Percentiles rank a stretch among this genome's conserved stretches.
phyloP scores from a whole-genome alignment of 2,797 vertebrate genomes.

The Neosilurus hyrtlii region DNA sequence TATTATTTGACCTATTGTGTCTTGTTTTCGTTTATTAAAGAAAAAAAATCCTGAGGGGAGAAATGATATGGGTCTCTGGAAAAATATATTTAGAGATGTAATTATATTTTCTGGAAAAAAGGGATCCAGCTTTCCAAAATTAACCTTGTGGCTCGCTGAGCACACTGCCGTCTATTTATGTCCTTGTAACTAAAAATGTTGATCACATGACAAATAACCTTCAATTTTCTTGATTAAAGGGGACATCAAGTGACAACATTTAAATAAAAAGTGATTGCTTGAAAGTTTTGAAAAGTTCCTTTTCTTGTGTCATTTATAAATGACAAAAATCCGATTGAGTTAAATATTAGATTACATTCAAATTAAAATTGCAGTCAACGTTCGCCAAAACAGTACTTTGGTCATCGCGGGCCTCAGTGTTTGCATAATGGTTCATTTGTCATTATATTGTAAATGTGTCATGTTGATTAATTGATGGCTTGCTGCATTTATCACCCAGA shows the following conservation, averaged over 20 bases:
- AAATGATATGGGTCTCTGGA: not conserved
- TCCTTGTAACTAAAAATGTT: conserved; percentile 19
- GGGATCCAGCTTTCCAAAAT: not conserved
- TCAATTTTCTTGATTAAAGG: conserved; percentile 28
- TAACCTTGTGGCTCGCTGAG: not conserved
- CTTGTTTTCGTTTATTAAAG: not conserved
- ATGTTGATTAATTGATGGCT: conserved; percentile 51
- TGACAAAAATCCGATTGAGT: conserved; percentile 9
- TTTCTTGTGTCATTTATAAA: not conserved
- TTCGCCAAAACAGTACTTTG: conserved; percentile 20
- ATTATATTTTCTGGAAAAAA: conserved; percentile 19
- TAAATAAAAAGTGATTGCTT: conserved; percentile 7
- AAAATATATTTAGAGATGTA: conserved; percentile 2
- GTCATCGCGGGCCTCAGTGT: conserved; percentile 9
- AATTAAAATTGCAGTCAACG: conserved; percentile 3
- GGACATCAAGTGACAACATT: conserved; percentile 19
- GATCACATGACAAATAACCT: conserved; percentile 26
- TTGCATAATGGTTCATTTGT: conserved; percentile 50
- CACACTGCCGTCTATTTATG: not conserved
- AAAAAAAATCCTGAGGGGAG: not conserved
- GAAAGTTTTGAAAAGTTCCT: not conserved
- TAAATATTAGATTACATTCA: conserved; percentile 18
- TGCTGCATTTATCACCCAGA: conserved; percentile 51
- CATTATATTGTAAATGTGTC: conserved; percentile 58
- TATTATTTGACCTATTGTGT: not conserved